Evolutionary conservation across 64 coral and sea anemone genomes (phyloP), one percentile per base, ranked within the genome.

Genomic region (Actinia equina): DNA sequence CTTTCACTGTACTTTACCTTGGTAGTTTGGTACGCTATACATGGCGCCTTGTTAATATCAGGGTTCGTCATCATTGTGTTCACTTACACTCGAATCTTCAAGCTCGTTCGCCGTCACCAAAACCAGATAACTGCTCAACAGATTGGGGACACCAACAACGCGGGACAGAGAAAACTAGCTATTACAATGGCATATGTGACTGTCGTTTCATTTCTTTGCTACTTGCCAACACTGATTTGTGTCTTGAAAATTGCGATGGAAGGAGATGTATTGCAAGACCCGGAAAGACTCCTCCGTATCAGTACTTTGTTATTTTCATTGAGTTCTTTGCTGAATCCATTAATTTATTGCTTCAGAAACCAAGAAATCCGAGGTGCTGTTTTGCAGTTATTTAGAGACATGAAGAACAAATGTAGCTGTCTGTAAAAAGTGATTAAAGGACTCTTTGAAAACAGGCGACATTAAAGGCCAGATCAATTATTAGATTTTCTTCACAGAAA

Each of bases 71-170:
- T n/a, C n/a, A n/a, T n/a, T n/a, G n/a, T n/a, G n/a, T n/a, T 2
- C 4, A 46, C 27, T 5, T 79, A 79, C 37, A 43, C 37, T 42
- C 30, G 77, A 17, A 79, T 79, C 37, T 43, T 79, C n/a, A 79
- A 49, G 45, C 45, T 81, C 43, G 78, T 81, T 49, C 78, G 78
- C 16, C 78, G 22, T 81, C 78, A 81, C 52, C 78, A 81, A 2
- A 44, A 17, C 27, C 78, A 81, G 22, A 81, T 81, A 20, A 81
- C 51, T 81, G 17, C 78, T 8, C 78, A 81, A 49, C 43, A 81
- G 17, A 52, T 81, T 3, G 43, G 15, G 4, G 43, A 52, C 16
- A 51, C 43, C 12, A 52, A 81, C 49, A 18, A 52, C 22, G 49
- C 78, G 52, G 19, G 78, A 8, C 45, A 81, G 22, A 81, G 43